Evolutionary conservation across 2,797 vertebrate genomes (phyloP), one percentile per base, ranked within the genome.

Genomic region (Takifugu rubripes): DNA sequence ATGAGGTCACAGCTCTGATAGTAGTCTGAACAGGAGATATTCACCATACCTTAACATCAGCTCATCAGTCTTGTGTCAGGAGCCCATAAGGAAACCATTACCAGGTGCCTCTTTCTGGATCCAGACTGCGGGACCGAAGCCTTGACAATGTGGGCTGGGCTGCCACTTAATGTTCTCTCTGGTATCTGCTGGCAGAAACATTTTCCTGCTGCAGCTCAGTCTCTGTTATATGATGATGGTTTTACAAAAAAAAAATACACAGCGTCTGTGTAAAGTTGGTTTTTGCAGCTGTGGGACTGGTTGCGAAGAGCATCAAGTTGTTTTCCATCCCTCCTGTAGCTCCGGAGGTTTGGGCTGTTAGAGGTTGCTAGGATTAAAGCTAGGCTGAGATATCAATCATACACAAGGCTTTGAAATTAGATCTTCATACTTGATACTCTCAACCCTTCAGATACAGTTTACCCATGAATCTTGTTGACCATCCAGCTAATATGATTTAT

Each of bases 301-400:
- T 92, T 92, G 92, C 90, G 81, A 90, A 88, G 90, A 88, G 90
- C 87, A 64, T 89, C 82, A 91, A 86, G 89, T 83, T 86, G 89
- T 88, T 91, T 90, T 90, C 90, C 92, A 53, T 82, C 88, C 91
- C 90, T 89, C n/a, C 91, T 90, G 88, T 91, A 92, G 92, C 93
- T 95, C 92, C 91, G 93, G 90, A 90, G 94, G 93, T 93, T 94
- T 92, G 92, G 94, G 94, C 93, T 92, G 96, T 97, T 96, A 95
- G 89, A 78, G 93, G 89, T 93, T 94, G 92, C 77, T 76, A 91
- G 94, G 95, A 95, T 94, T 93, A 95, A 98, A 96, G 91, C 90
- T 88, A 90, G 94, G 92, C 93, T 92, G 91, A 93, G 86, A 91
- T 96, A 98, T 98, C 87, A 94, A 98, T 96, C 94, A 89, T 89